These are phyloP conservation scores for Cacoxenus indagator DNA, from an alignment of 2,888 invertebrate genomes.

Conservation along the genomic window DNA sequence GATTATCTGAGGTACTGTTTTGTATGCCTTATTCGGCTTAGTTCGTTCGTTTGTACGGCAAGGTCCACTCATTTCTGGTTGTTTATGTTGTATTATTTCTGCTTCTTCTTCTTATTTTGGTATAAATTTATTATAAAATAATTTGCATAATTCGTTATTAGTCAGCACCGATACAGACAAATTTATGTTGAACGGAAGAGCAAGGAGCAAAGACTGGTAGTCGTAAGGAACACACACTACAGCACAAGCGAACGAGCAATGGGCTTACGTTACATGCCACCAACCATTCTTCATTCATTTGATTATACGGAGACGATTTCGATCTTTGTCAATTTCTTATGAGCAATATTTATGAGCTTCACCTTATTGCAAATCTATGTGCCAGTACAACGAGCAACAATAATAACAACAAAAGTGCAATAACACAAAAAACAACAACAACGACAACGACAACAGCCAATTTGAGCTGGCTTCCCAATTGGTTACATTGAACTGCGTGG, in stretches of 20 bases:
- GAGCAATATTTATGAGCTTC: slow-evolving; percentile 51
- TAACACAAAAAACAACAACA: too few species aligned
- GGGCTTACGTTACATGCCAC: too few species aligned
- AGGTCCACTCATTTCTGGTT: too few species aligned
- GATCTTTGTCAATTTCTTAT: background rate
- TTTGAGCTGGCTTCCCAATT: too few species aligned
- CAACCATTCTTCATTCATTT: too few species aligned
- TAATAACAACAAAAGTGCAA: background rate
- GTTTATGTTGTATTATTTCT: too few species aligned
- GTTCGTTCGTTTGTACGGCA: too few species aligned
- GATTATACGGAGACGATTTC: too few species aligned
- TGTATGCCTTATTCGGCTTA: slow-evolving; percentile 19
- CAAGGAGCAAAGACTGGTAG: background rate
- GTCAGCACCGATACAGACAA: slow-evolving; percentile 64
- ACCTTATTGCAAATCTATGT: slow-evolving; percentile 55
- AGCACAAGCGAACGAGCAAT: too few species aligned
- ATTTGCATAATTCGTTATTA: slow-evolving; percentile 64
- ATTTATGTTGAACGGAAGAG: slow-evolving; percentile 47
- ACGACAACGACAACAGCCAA: too few species aligned
- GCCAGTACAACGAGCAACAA: slow-evolving; percentile 28
- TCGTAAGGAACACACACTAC: background rate
- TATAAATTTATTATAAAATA: slow-evolving; percentile 65
- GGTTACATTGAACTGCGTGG: too few species aligned
- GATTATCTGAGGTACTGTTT: slow-evolving; percentile 21
- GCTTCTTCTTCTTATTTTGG: slow-evolving; percentile 35